A percentile compares a stretch with the other conserved stretches of the same genome.
These are phyloP conservation scores for Ctenoplectra terminalis DNA, from an alignment of 1,140 invertebrate genomes.

Conservation along the genomic window DNA sequence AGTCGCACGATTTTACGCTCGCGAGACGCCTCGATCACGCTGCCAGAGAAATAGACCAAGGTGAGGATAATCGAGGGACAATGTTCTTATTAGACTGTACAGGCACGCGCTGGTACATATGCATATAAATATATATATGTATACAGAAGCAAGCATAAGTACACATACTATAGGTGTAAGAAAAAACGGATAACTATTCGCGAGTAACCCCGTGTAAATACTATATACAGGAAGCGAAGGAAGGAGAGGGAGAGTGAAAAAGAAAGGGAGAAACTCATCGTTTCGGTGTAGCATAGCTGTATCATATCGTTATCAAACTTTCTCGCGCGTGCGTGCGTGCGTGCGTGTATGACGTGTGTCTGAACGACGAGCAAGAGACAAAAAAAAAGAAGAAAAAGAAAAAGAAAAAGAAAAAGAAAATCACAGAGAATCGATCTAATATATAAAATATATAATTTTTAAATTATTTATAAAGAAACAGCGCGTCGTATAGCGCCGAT, in stretches of 20 bases:
- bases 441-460: constrained; percentile 69
- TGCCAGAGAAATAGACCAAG: constrained; percentile 48
- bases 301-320: constrained; percentile 71
- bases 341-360: constrained; percentile 27
- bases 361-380: constrained; percentile 21
- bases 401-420: background rate
- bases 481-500: constrained; percentile 19
- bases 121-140: constrained; percentile 30
- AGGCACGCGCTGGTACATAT: constrained; percentile 50
- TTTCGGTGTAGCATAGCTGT: constrained; percentile 70
- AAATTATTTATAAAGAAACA: constrained; percentile 67
- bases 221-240: constrained; percentile 32
- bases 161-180: constrained; percentile 59
- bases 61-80: constrained; percentile 39
- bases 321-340: constrained; percentile 35
- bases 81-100: constrained; percentile 48
- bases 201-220: constrained; percentile 70
- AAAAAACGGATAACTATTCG: constrained; percentile 59
- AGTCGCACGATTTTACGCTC: constrained; percentile 57
- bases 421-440: constrained; percentile 48
- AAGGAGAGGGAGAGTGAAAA: background rate
- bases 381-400: background rate
- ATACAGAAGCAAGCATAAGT: constrained; percentile 52
- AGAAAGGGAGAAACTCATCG: constrained; percentile 2
- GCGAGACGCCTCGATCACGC: constrained; percentile 37